phyloP scores from a whole-genome alignment of 2,113 vertebrate species.

The Anser brachyrhynchus region DNA sequence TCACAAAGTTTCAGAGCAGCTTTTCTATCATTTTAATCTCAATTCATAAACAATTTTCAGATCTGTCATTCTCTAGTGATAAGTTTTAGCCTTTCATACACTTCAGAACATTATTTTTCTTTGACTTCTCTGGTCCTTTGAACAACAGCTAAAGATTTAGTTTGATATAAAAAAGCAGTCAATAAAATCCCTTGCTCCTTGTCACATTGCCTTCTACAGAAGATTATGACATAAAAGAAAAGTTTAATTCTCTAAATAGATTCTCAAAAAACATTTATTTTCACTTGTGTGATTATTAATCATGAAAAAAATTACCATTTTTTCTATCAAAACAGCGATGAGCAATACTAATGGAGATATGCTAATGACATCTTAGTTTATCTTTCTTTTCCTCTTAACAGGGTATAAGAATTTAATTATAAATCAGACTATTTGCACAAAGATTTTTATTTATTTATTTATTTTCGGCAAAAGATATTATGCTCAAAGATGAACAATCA shows the following conservation, averaged over 20 bases:
- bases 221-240: not conserved
- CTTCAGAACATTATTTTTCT: not conserved
- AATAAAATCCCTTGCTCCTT: not conserved
- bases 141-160: not conserved
- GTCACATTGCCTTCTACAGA: not conserved
- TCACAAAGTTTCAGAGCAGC: not conserved
- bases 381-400: not conserved
- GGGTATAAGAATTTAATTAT: not conserved
- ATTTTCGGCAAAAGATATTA: not conserved
- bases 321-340: not conserved
- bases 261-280: not conserved
- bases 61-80: not conserved
- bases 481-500: not conserved
- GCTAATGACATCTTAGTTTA: not conserved
- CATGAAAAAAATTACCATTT: not conserved
- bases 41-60: not conserved
- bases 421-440: not conserved
- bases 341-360: not conserved
- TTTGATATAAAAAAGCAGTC: not conserved
- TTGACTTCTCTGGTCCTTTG: not conserved
- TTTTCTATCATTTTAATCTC: not conserved
- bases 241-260: not conserved
- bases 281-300: not conserved
- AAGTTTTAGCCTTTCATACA: not conserved
- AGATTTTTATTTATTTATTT: not conserved